Percentiles rank a stretch among this genome's conserved stretches.
phyloP scores from a whole-genome alignment of 2,888 invertebrate species.

The Phortica magna region DNA sequence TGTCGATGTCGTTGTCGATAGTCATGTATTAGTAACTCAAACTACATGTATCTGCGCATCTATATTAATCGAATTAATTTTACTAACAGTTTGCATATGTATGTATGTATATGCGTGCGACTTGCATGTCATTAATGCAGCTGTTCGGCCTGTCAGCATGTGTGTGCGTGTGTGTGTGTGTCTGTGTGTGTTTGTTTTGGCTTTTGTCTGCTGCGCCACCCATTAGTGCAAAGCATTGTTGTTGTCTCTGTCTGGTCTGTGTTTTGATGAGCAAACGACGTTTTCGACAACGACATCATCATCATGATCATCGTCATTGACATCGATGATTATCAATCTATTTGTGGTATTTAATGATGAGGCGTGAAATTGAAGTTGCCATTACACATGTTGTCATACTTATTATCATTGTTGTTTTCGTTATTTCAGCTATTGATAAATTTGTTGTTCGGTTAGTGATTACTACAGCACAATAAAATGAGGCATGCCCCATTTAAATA shows the following conservation, averaged over 20 bases:
- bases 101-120: constrained; percentile 47
- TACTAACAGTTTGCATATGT: constrained; percentile 52
- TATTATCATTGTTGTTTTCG: not conserved
- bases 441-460: not conserved
- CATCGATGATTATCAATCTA: constrained; percentile 59
- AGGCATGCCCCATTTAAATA: not conserved
- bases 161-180: constrained; percentile 10
- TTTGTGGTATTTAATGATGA: constrained; percentile 50
- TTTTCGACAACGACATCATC: not conserved
- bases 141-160: constrained; percentile 10
- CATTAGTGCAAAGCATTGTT: not conserved
- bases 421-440: not conserved
- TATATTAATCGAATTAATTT: constrained; percentile 46
- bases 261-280: constrained; percentile 21
- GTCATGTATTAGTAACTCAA: not conserved
- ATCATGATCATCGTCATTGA: constrained; percentile 14
- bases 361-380: constrained; percentile 45
- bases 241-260: constrained; percentile 14
- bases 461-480: not conserved
- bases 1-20: constrained; percentile 34
- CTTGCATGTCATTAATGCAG: constrained; percentile 43
- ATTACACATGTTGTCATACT: constrained; percentile 1
- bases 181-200: not conserved
- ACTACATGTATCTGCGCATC: constrained; percentile 10
- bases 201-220: not conserved